A percentile compares a stretch with the other conserved stretches of the same genome.
phyloP scores from a whole-genome alignment of 2,888 invertebrate genomes.

The Miltochrista miniata region DNA sequence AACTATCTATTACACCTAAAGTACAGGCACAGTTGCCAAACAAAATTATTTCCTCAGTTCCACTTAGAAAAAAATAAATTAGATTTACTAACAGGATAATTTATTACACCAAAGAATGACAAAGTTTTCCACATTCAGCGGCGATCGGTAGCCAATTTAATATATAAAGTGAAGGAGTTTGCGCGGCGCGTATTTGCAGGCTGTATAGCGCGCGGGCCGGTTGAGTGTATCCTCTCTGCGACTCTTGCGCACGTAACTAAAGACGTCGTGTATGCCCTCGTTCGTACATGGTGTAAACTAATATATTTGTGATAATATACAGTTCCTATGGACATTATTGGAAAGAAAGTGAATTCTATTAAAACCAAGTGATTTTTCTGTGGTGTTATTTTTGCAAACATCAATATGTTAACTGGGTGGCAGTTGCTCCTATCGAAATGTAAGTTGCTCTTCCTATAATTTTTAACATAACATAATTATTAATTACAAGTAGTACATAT shows the following conservation, averaged over 20 bases:
- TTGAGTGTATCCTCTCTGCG: constrained; percentile 32
- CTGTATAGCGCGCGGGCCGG: constrained; percentile 44
- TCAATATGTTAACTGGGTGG: constrained; percentile 74
- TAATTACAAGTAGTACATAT: too few species aligned
- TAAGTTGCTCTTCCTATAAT: constrained; percentile 49
- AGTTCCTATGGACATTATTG: constrained; percentile 37
- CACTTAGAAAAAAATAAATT: constrained; percentile 23
- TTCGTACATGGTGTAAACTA: constrained; percentile 9
- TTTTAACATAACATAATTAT: background rate
- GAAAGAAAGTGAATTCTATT: constrained; percentile 24
- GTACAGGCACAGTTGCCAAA: background rate
- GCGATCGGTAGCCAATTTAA: constrained; percentile 30
- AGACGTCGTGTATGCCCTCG: constrained; percentile 18
- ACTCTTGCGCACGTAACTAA: constrained; percentile 36
- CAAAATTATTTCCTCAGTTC: constrained; percentile 32
- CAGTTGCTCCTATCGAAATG: constrained; percentile 71
- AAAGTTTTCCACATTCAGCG: constrained; percentile 26
- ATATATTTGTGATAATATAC: constrained; percentile 30
- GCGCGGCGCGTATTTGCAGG: constrained; percentile 70
- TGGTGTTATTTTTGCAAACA: constrained; percentile 27
- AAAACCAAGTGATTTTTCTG: constrained; percentile 31
- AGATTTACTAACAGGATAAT: constrained; percentile 38
- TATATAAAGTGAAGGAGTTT: constrained; percentile 64
- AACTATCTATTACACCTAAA: background rate
- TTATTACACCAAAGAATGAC: constrained; percentile 23